Base-by-base conservation (phyloP, 2,888 invertebrate genomes). In the Diplolepis rosae region DNA sequence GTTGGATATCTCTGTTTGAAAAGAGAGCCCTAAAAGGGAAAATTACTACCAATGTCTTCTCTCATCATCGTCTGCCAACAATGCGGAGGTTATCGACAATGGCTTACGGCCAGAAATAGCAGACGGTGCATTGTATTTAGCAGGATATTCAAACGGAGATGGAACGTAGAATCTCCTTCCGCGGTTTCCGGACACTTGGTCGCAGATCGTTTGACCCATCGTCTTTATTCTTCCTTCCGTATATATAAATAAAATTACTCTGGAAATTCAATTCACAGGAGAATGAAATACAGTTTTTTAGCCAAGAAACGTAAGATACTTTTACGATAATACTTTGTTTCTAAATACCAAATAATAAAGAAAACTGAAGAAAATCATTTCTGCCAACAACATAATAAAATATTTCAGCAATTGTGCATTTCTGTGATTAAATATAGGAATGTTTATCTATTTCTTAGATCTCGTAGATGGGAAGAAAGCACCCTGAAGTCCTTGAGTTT, bases 21-120 rank as follows among this genome's bases (percentile, higher is more conserved):
- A n/a, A 61, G 61, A 61, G n/a, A 39, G n/a, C 35, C 61, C 27
- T 42, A 24, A 15, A 42, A 61, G 48, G 22, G 39, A 22, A 61
- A 42, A 42, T 24, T 39, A 42, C 35, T 52, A 61, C 24, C 22
- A 51, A 35, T n/a, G 11, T 39, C 51, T 35, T 24, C 13, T 51
- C 15, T 50, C 18, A 28, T 74, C 76, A 82, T 76, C 77, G 75
- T 77, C 73, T 77, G 76, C 71, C 80, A 78, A 82, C 80, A 80
- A 83, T 80, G 79, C 80, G 81, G 80, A 82, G 83, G 84, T 82
- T 84, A 85, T 85, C 82, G 85, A 82, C 83, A 82, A 84, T 85
- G 85, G 85, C 85, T 72, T 65, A 45, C 65, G 70, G 85, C 85
- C 85, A 85, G 81, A 77, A 82, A 83, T 79, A 82, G 80, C 85